phyloP scores from a whole-genome alignment of 2,888 invertebrate species.

The Cephus pygmeus region DNA sequence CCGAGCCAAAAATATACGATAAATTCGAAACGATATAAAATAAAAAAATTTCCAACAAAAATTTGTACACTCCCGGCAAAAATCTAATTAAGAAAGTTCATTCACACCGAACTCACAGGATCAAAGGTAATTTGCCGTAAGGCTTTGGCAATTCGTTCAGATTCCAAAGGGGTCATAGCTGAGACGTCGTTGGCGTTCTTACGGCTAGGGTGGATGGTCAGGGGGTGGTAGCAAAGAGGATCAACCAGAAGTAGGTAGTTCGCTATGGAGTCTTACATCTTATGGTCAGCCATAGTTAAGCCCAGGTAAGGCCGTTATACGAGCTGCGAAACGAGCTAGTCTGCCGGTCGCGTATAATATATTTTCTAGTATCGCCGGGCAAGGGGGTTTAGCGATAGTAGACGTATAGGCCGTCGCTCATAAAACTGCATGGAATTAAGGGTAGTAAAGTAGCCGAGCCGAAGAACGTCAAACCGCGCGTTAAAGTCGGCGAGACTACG shows the following conservation, averaged over 20 bases:
- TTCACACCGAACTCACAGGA: background rate
- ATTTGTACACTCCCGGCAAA: background rate
- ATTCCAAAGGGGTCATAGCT: background rate
- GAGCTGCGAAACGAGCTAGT: constrained; percentile 35
- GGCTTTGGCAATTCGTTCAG: background rate
- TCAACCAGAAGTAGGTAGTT: constrained; percentile 8
- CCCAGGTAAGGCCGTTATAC: constrained; percentile 32
- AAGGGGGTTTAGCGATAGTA: constrained; percentile 2
- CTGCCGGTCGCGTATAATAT: constrained; percentile 1
- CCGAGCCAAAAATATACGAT: too few relatives aligned
- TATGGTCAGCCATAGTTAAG: constrained; percentile 29
- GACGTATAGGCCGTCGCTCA: constrained; percentile 4
- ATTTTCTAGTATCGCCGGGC: constrained; percentile 17
- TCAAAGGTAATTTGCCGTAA: background rate
- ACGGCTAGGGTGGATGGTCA: background rate
- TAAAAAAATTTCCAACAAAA: too few relatives aligned
- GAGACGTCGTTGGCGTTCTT: background rate
- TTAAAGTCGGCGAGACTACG: background rate
- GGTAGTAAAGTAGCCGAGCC: background rate
- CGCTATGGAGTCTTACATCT: background rate
- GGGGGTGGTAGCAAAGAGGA: background rate
- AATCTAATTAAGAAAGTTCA: background rate
- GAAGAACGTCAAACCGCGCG: background rate
- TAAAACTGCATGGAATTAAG: constrained; percentile 22
- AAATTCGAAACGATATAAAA: too few relatives aligned